A percentile compares a stretch with the other conserved stretches of the same genome.
phyloP scores from a whole-genome alignment of 2,888 invertebrate species.

The Patella ulyssiponensis region DNA sequence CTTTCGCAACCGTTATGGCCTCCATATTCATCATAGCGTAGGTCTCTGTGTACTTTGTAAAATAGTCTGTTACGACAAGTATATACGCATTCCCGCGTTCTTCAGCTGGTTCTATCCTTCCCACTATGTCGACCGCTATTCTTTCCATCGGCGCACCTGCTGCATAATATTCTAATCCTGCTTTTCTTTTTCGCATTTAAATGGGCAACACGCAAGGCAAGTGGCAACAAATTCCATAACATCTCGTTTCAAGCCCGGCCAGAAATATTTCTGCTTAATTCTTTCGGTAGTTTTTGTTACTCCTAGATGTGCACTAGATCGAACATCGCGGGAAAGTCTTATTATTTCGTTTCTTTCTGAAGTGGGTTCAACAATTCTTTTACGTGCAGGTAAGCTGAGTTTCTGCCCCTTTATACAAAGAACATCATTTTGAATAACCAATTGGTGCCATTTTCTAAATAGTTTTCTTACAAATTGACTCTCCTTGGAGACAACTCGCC shows the following conservation, averaged over 20 bases:
- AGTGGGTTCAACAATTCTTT: too few species aligned
- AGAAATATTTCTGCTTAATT: too few species aligned
- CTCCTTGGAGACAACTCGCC: neutral
- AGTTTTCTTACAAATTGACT: neutral
- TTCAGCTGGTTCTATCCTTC: slow-evolving; percentile 29
- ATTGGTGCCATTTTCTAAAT: neutral
- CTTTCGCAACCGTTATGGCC: slow-evolving; percentile 32
- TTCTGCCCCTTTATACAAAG: too few species aligned
- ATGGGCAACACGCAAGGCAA: slow-evolving; percentile 12
- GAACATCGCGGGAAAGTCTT: too few species aligned
- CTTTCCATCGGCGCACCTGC: slow-evolving; percentile 32
- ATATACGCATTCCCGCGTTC: slow-evolving; percentile 33
- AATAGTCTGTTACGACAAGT: slow-evolving; percentile 34
- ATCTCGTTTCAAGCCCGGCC: too few species aligned
- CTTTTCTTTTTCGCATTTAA: neutral
- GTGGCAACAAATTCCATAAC: too few species aligned
- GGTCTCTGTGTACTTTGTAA: too few species aligned
- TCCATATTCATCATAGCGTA: slow-evolving; percentile 34
- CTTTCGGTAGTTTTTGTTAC: too few species aligned
- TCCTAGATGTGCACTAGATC: too few species aligned
- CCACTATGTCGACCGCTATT: slow-evolving; percentile 31
- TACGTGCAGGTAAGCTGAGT: too few species aligned
- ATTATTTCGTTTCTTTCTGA: too few species aligned
- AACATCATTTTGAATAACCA: too few species aligned
- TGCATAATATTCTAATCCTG: neutral